phyloP scores from a whole-genome alignment of 2,113 vertebrate genomes.

The Macrotis lagotis region DNA sequence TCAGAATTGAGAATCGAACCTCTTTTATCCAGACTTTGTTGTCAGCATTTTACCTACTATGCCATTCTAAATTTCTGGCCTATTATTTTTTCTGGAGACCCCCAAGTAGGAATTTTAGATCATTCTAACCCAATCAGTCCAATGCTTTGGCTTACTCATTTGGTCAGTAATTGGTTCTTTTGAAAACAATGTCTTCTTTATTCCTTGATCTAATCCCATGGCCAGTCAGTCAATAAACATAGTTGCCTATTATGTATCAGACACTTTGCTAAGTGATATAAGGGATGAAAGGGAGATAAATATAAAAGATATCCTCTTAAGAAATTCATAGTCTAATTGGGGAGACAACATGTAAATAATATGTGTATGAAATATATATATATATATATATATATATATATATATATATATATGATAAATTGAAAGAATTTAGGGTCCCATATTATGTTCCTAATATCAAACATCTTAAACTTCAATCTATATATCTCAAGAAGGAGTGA shows the following conservation, averaged over 20 bases:
- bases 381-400: too few relatives aligned
- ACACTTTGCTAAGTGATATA: not conserved
- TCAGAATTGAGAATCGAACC: not conserved
- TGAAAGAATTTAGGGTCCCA: constrained; percentile 42
- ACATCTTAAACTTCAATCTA: constrained; percentile 48
- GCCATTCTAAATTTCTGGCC: not conserved
- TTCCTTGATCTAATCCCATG: not conserved
- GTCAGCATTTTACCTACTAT: not conserved
- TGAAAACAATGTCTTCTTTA: not conserved
- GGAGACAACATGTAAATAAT: not conserved
- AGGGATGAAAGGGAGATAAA: not conserved
- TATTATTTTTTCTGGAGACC: not conserved
- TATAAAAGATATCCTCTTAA: not conserved
- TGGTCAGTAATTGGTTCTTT: not conserved
- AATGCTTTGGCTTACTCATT: not conserved
- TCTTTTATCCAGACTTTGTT: not conserved
- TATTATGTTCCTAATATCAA: constrained; percentile 2
- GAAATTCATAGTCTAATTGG: not conserved
- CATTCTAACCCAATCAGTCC: not conserved
- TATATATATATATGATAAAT: not conserved
- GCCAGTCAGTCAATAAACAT: not conserved
- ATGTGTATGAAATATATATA: not conserved
- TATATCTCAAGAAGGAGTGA: not conserved
- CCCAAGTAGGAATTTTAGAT: not conserved
- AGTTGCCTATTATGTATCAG: not conserved